These are phyloP conservation scores for Bovichtus variegatus DNA, from an alignment of 2,797 vertebrate species.

Conservation along the genomic window DNA sequence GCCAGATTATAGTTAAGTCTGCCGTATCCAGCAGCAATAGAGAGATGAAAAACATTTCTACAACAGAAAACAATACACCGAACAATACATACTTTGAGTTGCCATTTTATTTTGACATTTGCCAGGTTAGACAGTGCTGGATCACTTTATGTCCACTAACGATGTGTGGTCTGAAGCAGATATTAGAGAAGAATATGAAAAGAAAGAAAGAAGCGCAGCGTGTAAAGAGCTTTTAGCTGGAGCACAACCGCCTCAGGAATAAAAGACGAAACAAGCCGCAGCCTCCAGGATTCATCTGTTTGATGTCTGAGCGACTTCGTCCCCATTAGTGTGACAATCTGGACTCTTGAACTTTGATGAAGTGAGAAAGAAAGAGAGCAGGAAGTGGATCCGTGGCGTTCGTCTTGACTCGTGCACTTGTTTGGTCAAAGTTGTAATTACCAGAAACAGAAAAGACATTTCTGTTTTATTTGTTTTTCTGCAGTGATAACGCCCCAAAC, in stretches of 20 bases:
- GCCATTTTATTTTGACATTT: not conserved
- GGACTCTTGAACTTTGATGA: not conserved
- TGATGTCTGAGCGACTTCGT: not conserved
- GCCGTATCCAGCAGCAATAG: not conserved
- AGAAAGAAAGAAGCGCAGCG: not conserved
- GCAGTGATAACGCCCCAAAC: too few relatives aligned
- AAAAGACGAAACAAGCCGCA: not conserved
- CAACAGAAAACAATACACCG: not conserved
- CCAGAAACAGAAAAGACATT: too few relatives aligned
- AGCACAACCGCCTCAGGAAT: not conserved
- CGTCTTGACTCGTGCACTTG: not conserved
- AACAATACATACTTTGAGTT: slow-evolving; percentile 1
- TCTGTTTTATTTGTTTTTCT: too few relatives aligned
- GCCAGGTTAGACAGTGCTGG: not conserved
- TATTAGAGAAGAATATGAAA: not conserved
- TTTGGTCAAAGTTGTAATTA: slow-evolving; percentile 3
- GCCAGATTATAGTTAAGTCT: slow-evolving; percentile 4
- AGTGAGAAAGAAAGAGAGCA: not conserved
- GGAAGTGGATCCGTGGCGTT: too few relatives aligned
- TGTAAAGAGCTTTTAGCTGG: not conserved
- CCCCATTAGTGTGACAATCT: not conserved
- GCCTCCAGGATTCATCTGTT: slow-evolving; percentile 1
- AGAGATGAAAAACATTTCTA: slow-evolving; percentile 10
- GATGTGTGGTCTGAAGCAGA: not conserved
- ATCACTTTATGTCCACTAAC: not conserved